A percentile compares a stretch with the other conserved stretches of the same genome.
These are phyloP conservation scores for Galaxias olidus DNA, from an alignment of 2,797 vertebrate species.

Conservation along the genomic window DNA sequence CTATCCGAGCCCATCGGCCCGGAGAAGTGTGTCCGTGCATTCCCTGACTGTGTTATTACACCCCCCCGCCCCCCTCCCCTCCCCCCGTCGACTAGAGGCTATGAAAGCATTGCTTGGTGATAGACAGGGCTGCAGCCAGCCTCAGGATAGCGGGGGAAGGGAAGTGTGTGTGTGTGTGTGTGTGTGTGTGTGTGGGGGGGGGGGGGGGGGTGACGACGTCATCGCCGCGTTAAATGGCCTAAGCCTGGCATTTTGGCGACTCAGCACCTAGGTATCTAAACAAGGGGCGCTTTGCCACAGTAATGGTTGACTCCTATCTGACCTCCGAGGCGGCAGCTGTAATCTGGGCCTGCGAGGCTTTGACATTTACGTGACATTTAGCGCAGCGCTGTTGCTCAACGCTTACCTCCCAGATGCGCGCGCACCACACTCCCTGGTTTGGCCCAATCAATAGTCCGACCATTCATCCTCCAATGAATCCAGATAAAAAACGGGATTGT, in stretches of 20 bases:
- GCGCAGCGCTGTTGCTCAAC: conserved; percentile 9
- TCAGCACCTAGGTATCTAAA: conserved; percentile 1
- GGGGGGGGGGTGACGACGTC: background rate
- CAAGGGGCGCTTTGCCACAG: background rate
- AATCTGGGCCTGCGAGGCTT: conserved; percentile 50
- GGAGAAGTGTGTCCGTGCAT: too few relatives aligned
- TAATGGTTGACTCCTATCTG: conserved; percentile 40
- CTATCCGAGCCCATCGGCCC: too few relatives aligned
- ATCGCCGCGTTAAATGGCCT: conserved; percentile 11
- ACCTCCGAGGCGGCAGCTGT: conserved; percentile 32
- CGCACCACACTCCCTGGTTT: conserved; percentile 19
- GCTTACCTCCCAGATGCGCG: conserved; percentile 28
- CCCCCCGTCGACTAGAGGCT: too few relatives aligned
- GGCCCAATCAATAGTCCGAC: conserved; percentile 32
- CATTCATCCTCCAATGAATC: conserved; percentile 24
- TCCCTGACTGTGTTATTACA: too few relatives aligned
- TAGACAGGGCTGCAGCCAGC: background rate
- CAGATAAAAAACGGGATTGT: background rate
- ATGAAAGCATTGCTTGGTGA: too few relatives aligned
- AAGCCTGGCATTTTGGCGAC: conserved; percentile 25
- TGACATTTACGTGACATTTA: conserved; percentile 65
- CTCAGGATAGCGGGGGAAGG: background rate
- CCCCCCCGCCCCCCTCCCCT: too few relatives aligned
- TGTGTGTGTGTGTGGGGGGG: too few relatives aligned
- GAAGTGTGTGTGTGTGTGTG: too few relatives aligned